Base-by-base conservation (phyloP, 2,888 invertebrate genomes). In the Drosophila mulleri region DNA sequence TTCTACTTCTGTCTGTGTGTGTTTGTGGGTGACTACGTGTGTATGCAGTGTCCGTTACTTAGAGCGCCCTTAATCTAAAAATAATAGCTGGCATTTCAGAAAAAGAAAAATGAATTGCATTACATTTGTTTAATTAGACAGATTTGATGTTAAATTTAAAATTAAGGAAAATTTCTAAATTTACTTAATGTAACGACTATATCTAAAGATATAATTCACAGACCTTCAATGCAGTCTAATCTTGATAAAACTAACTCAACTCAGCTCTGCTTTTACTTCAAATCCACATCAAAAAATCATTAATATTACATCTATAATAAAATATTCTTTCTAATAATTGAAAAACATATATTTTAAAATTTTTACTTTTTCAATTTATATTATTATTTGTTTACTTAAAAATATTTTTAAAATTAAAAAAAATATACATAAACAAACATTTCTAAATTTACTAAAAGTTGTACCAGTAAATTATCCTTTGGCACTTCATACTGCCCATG, bases 61-160 rank as follows among this genome's bases (percentile, higher is more conserved):
- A 18, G 18, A 20, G n/a, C 52, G 44, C 3, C 39, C 41, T 16
- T 48, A 11, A 50, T 37, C 48, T 66, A 23, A 42, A 67, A 50
- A 57, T 50, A 66, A 39, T 41, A 41, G 62, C 35, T 18, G 14
- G 8, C 47, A 62, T 18, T 61, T 35, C 0, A 12, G 23, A 18
- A 2, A 18, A 26, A 59, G 3, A 26, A 29, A 6, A 26, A 29
- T 9, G 59, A 29, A 29, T 39, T 39, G 16, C 26, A 11, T 16
- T 14, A 48, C 29, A 20, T 57, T 57, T 32, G 18, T 18, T 54
- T 41, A 14, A 54, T 54, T 54, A 2, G 16, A 20, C 2, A 29
- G 20, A 32, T 20, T 16, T 18, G 2, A 3, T 5, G 3, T 14
- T 42, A 18, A 42, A 9, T 56, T 18, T 42, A 20, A 29, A 29